A percentile compares a stretch with the other conserved stretches of the same genome.
These are phyloP conservation scores for Stichopus chloronotus DNA, from an alignment of 35 echinoderm and acorn worm species.

Conservation along the genomic window DNA sequence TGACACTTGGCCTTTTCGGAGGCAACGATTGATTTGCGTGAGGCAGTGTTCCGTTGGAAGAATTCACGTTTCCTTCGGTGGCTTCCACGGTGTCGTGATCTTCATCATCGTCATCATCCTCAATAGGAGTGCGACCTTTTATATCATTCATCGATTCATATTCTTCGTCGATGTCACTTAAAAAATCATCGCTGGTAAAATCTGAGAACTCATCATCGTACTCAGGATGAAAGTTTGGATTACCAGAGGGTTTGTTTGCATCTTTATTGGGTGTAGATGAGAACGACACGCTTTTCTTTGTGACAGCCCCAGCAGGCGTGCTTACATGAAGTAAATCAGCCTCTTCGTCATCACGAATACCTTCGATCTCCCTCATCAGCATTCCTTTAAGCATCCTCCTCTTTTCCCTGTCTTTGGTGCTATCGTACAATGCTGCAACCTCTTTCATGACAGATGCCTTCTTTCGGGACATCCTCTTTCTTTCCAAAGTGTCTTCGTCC, in stretches of 20 bases:
- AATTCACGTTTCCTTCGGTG: neutral
- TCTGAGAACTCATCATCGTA: slow-evolving; percentile 21
- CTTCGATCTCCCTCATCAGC: slow-evolving; percentile 39
- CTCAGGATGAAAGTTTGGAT: neutral
- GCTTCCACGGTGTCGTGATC: neutral
- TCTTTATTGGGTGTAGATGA: neutral
- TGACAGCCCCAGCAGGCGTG: neutral
- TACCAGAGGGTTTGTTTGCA: neutral
- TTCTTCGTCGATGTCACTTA: neutral
- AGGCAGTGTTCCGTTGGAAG: neutral
- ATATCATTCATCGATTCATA: neutral
- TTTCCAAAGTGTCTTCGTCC: neutral
- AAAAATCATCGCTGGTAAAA: neutral
- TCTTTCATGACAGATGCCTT: slow-evolving; percentile 40
- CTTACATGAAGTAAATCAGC: too few relatives aligned
- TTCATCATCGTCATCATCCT: neutral
- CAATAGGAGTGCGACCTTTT: neutral
- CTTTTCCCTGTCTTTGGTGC: slow-evolving; percentile 8
- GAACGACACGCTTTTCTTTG: slow-evolving; percentile 33
- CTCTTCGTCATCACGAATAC: neutral
- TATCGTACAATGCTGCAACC: slow-evolving; percentile 23
- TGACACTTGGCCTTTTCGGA: slow-evolving; percentile 24
- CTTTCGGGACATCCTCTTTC: slow-evolving; percentile 10
- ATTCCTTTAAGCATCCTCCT: neutral
- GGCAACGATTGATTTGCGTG: neutral